These are phyloP conservation scores for Lasiurus borealis DNA, from an alignment of 2,113 vertebrate genomes.

Conservation along the genomic window DNA sequence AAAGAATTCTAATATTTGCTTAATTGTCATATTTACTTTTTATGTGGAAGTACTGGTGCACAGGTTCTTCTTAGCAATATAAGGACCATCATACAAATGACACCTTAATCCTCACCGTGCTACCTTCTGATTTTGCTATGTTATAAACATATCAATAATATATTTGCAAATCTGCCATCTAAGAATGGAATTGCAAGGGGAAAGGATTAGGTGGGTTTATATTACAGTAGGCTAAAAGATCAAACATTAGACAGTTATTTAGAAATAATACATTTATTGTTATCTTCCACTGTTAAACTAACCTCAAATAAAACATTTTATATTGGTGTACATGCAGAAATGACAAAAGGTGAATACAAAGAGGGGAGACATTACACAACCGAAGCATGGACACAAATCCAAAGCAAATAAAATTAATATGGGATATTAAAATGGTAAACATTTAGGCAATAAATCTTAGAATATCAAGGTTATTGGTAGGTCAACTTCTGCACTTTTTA, in stretches of 20 bases:
- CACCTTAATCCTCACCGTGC: constrained; percentile 81
- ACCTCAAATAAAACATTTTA: constrained; percentile 81
- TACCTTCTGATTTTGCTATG: constrained; percentile 83
- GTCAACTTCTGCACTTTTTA: constrained; percentile 74
- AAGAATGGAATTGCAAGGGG: constrained; percentile 78
- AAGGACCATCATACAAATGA: constrained; percentile 71
- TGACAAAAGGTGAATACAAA: constrained; percentile 73
- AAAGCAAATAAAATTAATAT: constrained; percentile 85
- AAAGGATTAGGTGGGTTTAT: constrained; percentile 81
- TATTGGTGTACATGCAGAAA: constrained; percentile 72
- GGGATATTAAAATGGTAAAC: constrained; percentile 82
- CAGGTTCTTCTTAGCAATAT: constrained; percentile 65
- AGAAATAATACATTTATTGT: constrained; percentile 73
- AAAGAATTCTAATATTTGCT: constrained; percentile 65
- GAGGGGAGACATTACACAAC: constrained; percentile 47
- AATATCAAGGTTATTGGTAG: constrained; percentile 77
- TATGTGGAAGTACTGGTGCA: constrained; percentile 15
- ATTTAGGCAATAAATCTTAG: constrained; percentile 82
- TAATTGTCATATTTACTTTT: constrained; percentile 74
- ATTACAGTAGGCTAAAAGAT: constrained; percentile 77
- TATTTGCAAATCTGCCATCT: constrained; percentile 83
- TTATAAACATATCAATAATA: constrained; percentile 78
- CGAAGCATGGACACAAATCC: constrained; percentile 78
- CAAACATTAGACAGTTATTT: constrained; percentile 78
- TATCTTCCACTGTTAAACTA: constrained; percentile 78